phyloP scores from a whole-genome alignment of 2,888 invertebrate species.

The Coronaproctus castanopsis region DNA sequence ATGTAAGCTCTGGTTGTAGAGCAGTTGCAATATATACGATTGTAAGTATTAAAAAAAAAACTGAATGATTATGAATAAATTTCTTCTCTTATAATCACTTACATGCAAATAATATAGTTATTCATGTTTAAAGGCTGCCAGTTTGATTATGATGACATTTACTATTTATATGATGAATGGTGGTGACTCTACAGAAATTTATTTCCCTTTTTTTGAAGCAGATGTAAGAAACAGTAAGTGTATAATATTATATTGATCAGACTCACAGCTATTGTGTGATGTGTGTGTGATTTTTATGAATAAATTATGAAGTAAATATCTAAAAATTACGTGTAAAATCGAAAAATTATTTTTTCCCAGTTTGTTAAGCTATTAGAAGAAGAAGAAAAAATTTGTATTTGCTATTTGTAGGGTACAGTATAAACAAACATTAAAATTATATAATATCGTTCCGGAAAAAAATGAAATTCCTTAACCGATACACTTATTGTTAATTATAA shows the following conservation, averaged over 20 bases:
- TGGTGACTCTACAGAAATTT: constrained; percentile 74
- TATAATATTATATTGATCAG: neutral
- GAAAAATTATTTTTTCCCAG: no score
- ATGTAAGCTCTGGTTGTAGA: constrained; percentile 51
- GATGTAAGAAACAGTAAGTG: constrained; percentile 53
- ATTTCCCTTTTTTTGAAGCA: constrained; percentile 73
- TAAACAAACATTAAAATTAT: no score
- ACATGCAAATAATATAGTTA: no score
- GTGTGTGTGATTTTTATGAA: no score
- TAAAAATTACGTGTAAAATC: no score
- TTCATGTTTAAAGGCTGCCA: constrained; percentile 35
- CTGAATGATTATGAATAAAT: neutral
- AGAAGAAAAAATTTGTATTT: no score
- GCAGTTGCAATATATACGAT: constrained; percentile 61
- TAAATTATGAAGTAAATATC: no score
- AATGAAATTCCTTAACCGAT: no score
- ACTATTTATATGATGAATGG: constrained; percentile 58
- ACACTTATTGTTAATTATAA: no score
- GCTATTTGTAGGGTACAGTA: no score
- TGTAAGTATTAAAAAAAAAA: constrained; percentile 24
- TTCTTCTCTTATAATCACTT: neutral
- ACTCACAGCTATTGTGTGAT: neutral
- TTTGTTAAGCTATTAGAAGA: no score
- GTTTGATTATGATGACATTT: constrained; percentile 50
- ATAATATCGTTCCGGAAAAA: no score